These are phyloP conservation scores for Alethe castanea DNA, from an alignment of 2,113 vertebrate genomes.

Conservation along the genomic window DNA sequence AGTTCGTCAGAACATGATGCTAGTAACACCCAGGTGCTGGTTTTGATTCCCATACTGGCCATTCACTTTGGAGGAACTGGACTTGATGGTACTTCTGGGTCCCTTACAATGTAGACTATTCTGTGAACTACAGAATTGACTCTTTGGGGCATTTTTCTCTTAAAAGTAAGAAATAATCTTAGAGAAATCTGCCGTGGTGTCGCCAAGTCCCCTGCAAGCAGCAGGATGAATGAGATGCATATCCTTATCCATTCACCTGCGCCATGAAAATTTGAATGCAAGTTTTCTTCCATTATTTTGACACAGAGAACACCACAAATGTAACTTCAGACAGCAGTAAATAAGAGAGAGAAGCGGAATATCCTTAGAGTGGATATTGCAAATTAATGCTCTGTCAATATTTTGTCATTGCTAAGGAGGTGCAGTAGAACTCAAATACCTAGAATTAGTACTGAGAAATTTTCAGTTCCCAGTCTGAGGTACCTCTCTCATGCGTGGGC, in stretches of 20 bases:
- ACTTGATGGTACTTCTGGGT: background rate
- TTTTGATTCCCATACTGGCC: background rate
- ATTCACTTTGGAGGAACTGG: background rate
- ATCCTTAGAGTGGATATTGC: fast-evolving
- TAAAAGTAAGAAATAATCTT: background rate
- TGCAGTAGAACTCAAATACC: background rate
- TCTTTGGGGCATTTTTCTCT: fast-evolving
- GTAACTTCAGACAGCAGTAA: background rate
- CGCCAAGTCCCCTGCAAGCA: background rate
- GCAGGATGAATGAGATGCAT: background rate
- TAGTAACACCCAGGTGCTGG: background rate
- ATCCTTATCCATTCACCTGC: background rate
- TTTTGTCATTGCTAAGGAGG: background rate
- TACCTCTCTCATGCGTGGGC: background rate
- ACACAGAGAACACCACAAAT: background rate
- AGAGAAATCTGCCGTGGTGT: background rate
- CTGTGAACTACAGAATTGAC: background rate
- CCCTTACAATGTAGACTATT: background rate
- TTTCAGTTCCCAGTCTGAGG: background rate
- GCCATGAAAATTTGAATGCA: background rate
- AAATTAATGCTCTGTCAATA: background rate
- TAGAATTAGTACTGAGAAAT: background rate
- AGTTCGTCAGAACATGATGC: background rate
- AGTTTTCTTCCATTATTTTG: background rate
- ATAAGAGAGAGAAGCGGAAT: background rate